Evolutionary conservation across 2,113 vertebrate genomes (phyloP).

Genomic region (Coptodon bakossiorum): DNA sequence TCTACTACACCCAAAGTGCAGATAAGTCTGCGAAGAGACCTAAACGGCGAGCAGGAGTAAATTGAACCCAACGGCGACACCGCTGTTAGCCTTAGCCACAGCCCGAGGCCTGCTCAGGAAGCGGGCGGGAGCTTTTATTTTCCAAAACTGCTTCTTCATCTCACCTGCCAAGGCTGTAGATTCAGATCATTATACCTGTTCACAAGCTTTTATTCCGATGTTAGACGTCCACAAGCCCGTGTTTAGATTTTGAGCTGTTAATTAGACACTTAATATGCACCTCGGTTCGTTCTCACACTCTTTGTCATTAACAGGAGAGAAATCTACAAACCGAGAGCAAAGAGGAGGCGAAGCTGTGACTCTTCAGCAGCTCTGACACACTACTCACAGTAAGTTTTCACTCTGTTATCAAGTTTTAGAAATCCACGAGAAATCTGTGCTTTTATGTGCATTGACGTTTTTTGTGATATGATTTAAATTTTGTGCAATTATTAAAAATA

Average conservation of each 20-base stretch:
- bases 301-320: not conserved
- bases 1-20: accelerated
- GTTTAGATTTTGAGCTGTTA: not conserved
- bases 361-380: not conserved
- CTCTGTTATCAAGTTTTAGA: not conserved
- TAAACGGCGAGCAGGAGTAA: not conserved
- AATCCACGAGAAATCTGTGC: not conserved
- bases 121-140: constrained; percentile 68
- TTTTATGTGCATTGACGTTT: not conserved
- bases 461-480: not conserved
- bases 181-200: not conserved
- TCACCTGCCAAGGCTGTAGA: constrained; percentile 21
- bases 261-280: not conserved
- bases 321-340: not conserved
- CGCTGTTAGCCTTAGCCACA: constrained; percentile 42
- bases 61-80: not conserved
- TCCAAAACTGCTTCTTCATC: constrained; percentile 47
- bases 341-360: not conserved
- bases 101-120: constrained; percentile 46
- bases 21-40: accelerated
- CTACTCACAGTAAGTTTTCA: constrained; percentile 6
- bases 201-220: not conserved
- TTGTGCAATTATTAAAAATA: not conserved
- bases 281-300: not conserved
- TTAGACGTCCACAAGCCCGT: not conserved